Conservation (phyloP, 1,140 invertebrate genomes). For the Cotesia vestalis region DNA sequence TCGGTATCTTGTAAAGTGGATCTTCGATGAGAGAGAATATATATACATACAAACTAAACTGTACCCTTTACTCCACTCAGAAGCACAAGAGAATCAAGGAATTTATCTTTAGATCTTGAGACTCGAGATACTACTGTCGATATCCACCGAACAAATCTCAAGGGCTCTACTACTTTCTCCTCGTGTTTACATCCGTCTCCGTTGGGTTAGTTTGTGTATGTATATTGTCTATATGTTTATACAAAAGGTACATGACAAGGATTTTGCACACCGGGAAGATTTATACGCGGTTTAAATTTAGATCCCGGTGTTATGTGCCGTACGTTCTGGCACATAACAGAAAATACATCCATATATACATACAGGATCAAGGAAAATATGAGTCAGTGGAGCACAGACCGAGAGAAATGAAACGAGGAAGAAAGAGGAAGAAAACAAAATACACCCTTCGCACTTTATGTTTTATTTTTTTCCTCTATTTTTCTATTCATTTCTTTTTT, state of each 20-base stretch:
- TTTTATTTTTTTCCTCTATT: conserved; percentile 32
- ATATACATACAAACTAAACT: conserved; percentile 1
- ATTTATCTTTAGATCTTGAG: conserved; percentile 36
- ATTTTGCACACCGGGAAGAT: conserved; percentile 18
- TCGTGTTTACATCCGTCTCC: conserved; percentile 12
- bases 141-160: conserved; percentile 33
- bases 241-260: too few relatives aligned
- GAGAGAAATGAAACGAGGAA: conserved; percentile 26
- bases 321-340: too few relatives aligned
- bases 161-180: background rate
- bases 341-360: background rate
- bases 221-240: too few relatives aligned
- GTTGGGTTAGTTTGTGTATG: background rate
- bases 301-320: conserved; percentile 1
- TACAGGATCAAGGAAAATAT: conserved; percentile 32
- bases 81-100: conserved; percentile 7
- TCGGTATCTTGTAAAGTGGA: background rate
- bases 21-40: conserved; percentile 11
- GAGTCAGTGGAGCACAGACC: conserved; percentile 29
- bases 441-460: background rate
- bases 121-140: conserved; percentile 36
- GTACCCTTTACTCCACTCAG: background rate
- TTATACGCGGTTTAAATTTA: conserved; percentile 31
- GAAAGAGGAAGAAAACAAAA: conserved; percentile 8
- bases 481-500: background rate